These are phyloP conservation scores for Scelioninae gen. 1 DNA, from an alignment of 2,888 invertebrate species.

Conservation along the genomic window DNA sequence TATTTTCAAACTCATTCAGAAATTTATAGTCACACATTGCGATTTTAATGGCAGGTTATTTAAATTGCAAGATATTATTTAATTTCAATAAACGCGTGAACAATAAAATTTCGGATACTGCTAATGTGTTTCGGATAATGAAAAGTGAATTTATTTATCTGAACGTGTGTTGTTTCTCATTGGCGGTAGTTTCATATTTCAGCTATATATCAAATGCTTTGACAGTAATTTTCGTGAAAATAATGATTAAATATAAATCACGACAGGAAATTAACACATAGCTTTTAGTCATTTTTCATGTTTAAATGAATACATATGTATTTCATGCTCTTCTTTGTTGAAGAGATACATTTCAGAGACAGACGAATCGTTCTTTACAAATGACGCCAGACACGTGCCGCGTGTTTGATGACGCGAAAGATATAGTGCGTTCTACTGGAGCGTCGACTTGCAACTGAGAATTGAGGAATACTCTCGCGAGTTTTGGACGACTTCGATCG, in stretches of 20 bases:
- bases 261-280: constrained; percentile 50
- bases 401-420: constrained; percentile 68
- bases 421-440: constrained; percentile 58
- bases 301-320: constrained; percentile 66
- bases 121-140: constrained; percentile 23
- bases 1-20: too few species aligned
- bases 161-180: constrained; percentile 22
- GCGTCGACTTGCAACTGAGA: constrained; percentile 41
- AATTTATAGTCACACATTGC: background rate
- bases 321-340: constrained; percentile 63
- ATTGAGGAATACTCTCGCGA: constrained; percentile 46
- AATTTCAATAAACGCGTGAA: constrained; percentile 9
- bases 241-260: constrained; percentile 64
- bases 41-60: constrained; percentile 6
- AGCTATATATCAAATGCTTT: constrained; percentile 45
- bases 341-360: constrained; percentile 68
- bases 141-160: constrained; percentile 39
- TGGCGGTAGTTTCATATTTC: constrained; percentile 34
- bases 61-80: constrained; percentile 4
- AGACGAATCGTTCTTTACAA: constrained; percentile 69
- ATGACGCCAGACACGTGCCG: constrained; percentile 70
- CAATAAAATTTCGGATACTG: constrained; percentile 5
- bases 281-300: constrained; percentile 62
- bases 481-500: constrained; percentile 55
- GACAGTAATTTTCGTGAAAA: constrained; percentile 45